These are phyloP conservation scores for Metopolophium dirhodum DNA, from an alignment of 1,140 invertebrate genomes.

Conservation along the genomic window DNA sequence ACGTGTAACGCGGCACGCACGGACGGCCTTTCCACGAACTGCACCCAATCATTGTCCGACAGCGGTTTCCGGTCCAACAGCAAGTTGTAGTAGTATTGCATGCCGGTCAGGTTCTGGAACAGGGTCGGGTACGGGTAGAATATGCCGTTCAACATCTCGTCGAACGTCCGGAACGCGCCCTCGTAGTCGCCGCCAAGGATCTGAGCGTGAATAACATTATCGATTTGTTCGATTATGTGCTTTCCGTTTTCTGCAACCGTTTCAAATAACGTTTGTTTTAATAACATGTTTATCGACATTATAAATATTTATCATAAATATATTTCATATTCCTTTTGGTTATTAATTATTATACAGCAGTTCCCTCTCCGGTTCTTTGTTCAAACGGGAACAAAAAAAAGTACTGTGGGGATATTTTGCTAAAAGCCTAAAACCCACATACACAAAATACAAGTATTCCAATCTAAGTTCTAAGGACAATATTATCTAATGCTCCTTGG, in stretches of 20 bases:
- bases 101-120: slow-evolving; percentile 82
- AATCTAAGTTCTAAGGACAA: too few relatives aligned
- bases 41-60: slow-evolving; percentile 64
- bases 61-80: slow-evolving; percentile 63
- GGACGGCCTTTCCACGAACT: slow-evolving; percentile 60
- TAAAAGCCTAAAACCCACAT: too few relatives aligned
- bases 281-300: too few relatives aligned
- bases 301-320: too few relatives aligned
- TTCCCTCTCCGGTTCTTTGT: too few relatives aligned
- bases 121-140: slow-evolving; percentile 42
- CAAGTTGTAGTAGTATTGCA: slow-evolving; percentile 82
- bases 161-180: slow-evolving; percentile 53
- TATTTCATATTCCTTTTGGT: too few relatives aligned
- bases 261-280: too few relatives aligned
- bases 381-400: too few relatives aligned
- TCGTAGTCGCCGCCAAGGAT: slow-evolving; percentile 59
- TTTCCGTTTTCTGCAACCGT: not conserved
- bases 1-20: slow-evolving; percentile 72
- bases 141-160: not conserved
- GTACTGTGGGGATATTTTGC: too few relatives aligned
- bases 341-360: too few relatives aligned
- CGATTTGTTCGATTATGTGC: not conserved
- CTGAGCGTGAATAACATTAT: not conserved
- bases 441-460: too few relatives aligned
- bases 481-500: too few relatives aligned